phyloP scores from a whole-genome alignment of 2,113 vertebrate species.

The Xyliphius kryptos region DNA sequence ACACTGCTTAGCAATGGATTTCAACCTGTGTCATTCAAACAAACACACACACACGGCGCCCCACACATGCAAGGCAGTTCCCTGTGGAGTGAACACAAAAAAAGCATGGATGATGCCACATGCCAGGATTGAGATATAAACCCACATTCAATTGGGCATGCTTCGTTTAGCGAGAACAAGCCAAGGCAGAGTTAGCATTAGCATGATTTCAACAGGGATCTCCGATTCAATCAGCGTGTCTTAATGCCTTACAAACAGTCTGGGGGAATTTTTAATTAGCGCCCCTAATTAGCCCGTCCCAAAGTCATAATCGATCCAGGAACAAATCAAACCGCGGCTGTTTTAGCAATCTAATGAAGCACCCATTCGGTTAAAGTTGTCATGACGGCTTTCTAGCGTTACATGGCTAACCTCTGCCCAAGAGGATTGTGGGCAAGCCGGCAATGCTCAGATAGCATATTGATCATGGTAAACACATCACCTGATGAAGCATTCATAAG shows the following conservation, averaged over 20 bases:
- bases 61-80: neutral
- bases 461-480: too few relatives aligned
- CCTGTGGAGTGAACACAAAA: conserved; percentile 1
- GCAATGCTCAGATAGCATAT: too few relatives aligned
- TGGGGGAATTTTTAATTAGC: conserved; percentile 63
- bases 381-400: too few relatives aligned
- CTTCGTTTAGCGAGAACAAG: conserved; percentile 32
- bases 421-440: too few relatives aligned
- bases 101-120: conserved; percentile 2
- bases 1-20: conserved; percentile 22
- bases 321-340: conserved; percentile 64
- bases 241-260: conserved; percentile 65
- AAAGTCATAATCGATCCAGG: conserved; percentile 65
- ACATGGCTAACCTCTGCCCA: too few relatives aligned
- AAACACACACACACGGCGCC: too few relatives aligned
- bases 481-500: too few relatives aligned
- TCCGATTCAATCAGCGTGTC: conserved; percentile 63
- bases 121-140: conserved; percentile 38
- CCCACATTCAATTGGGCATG: conserved; percentile 17
- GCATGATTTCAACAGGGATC: conserved; percentile 50
- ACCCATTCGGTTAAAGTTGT: too few relatives aligned
- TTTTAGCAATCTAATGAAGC: conserved; percentile 61
- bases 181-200: conserved; percentile 26
- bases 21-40: conserved; percentile 25
- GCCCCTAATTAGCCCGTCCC: conserved; percentile 68